Conservation (phyloP, 2,888 invertebrate species). For the Seladonia tumulorum region DNA sequence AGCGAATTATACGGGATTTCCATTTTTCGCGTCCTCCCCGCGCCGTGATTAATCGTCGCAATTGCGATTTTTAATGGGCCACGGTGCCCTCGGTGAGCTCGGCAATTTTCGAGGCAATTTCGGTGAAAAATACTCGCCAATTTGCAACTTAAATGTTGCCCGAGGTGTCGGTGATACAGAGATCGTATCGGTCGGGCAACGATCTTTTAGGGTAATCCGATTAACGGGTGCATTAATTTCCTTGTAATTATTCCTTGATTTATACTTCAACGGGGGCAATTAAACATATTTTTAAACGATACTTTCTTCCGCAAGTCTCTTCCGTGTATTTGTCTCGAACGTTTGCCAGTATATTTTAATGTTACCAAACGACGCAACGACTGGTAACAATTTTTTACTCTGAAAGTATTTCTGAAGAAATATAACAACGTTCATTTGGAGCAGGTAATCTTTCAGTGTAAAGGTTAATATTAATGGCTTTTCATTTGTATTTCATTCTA, state of each 20-base stretch:
- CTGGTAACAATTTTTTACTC: no score
- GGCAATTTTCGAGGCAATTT: neutral
- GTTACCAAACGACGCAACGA: no score
- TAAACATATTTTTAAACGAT: neutral
- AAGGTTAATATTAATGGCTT: no score
- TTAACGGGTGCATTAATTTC: neutral
- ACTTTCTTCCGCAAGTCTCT: neutral
- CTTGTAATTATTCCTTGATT: neutral
- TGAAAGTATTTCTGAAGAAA: no score
- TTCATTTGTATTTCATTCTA: no score
- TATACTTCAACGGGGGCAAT: neutral
- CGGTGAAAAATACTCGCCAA: neutral
- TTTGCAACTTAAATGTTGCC: neutral
- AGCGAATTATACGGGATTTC: constrained; percentile 11
- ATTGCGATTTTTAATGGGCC: neutral
- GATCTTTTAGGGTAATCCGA: neutral
- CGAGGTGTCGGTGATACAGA: neutral
- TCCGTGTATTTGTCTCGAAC: neutral
- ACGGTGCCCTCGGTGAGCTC: neutral
- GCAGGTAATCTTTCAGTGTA: no score
- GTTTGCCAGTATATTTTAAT: neutral
- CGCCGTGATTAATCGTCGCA: neutral
- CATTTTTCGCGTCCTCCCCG: constrained; percentile 2
- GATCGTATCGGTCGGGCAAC: neutral
- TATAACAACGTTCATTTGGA: no score